Evolutionary conservation across 2,113 vertebrate species (phyloP).

Genomic region (Labeo catla): DNA sequence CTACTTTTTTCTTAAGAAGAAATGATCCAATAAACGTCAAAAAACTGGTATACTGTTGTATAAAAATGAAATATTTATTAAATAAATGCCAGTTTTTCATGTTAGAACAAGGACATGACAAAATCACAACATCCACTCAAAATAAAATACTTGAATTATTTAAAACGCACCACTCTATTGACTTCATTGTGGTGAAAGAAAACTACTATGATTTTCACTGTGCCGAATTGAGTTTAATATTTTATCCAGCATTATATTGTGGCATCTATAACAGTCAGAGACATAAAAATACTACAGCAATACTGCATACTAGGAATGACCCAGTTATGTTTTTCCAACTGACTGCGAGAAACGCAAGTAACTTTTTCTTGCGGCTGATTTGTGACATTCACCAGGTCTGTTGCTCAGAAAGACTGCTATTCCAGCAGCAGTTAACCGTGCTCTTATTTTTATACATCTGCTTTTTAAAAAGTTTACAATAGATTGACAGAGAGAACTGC

Average conservation of each 20-base stretch:
- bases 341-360: background rate
- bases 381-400: background rate
- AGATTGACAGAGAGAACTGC: constrained; percentile 26
- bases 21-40: background rate
- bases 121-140: background rate
- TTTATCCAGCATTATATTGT: background rate
- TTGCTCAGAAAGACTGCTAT: background rate
- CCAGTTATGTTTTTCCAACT: constrained; percentile 18
- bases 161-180: too few species aligned
- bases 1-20: background rate
- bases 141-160: background rate
- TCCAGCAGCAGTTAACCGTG: constrained; percentile 5
- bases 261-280: background rate
- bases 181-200: background rate
- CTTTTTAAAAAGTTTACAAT: constrained; percentile 38
- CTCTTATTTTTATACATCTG: constrained; percentile 15
- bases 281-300: background rate
- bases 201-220: background rate
- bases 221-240: background rate
- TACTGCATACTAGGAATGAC: constrained; percentile 16
- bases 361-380: background rate
- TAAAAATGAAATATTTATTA: too few species aligned
- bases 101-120: background rate
- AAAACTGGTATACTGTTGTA: background rate
- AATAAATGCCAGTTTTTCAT: background rate